These are phyloP conservation scores for Corythoichthys haematopterus DNA, from an alignment of 2,113 vertebrate species.

Conservation along the genomic window DNA sequence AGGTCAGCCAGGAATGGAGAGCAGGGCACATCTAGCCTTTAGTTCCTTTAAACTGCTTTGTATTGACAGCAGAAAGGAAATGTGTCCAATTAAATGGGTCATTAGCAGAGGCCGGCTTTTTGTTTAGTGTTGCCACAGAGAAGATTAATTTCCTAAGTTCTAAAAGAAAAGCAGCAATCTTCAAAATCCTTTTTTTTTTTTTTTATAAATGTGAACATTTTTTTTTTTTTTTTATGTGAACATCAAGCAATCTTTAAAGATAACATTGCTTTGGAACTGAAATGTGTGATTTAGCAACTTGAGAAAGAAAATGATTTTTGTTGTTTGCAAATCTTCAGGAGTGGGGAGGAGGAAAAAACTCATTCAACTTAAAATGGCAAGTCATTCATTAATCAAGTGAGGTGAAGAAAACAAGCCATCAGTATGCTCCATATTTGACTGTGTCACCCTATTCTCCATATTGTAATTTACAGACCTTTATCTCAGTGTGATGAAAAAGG, in stretches of 20 bases:
- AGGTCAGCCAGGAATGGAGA: not conserved
- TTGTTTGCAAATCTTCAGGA: not conserved
- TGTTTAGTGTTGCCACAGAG: not conserved
- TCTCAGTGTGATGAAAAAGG: slow-evolving; percentile 41
- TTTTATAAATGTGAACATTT: no score
- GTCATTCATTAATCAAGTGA: slow-evolving; percentile 25
- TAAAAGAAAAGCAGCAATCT: slow-evolving; percentile 2
- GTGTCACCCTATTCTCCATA: slow-evolving; percentile 31
- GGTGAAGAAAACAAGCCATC: slow-evolving; percentile 15
- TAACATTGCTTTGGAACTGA: not conserved
- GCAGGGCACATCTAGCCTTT: not conserved
- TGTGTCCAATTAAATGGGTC: slow-evolving; percentile 1
- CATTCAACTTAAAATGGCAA: slow-evolving; percentile 15
- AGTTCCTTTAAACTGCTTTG: slow-evolving; percentile 1
- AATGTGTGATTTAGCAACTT: not conserved
- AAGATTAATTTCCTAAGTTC: not conserved
- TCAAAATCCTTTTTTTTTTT: not conserved
- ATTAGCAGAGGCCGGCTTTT: not conserved
- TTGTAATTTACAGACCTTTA: slow-evolving; percentile 51
- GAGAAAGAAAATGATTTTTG: slow-evolving; percentile 1
- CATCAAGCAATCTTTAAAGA: not conserved
- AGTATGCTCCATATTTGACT: slow-evolving; percentile 33
- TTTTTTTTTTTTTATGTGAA: slow-evolving; percentile 2
- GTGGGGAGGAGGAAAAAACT: not conserved
- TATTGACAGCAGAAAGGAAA: not conserved